Percentiles rank a stretch among this genome's conserved stretches.
Conservation (phyloP, 2,113 vertebrate genomes). For the Sigmodon hispidus region DNA sequence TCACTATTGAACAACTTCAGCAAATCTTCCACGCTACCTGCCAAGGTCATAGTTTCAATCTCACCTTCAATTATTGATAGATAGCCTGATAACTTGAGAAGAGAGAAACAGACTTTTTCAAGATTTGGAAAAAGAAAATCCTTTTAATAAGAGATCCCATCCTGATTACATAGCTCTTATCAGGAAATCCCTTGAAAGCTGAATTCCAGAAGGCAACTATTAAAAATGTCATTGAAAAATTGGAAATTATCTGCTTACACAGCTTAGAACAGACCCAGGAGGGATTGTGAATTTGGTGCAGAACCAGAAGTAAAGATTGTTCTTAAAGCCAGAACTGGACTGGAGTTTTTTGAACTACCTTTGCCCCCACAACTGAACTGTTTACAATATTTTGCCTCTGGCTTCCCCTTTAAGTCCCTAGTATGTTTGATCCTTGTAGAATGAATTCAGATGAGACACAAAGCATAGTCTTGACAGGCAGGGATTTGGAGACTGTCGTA, state of each 20-base stretch:
- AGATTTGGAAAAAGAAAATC: conserved; percentile 76
- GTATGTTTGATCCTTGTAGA: neutral
- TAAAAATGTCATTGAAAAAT: conserved; percentile 78
- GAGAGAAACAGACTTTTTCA: conserved; percentile 70
- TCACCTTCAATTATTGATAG: conserved; percentile 80
- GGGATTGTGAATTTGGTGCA: conserved; percentile 53
- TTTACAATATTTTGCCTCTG: neutral
- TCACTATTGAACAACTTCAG: conserved; percentile 66
- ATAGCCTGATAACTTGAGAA: conserved; percentile 78
- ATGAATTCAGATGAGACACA: neutral
- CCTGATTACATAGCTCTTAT: conserved; percentile 79
- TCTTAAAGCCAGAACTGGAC: neutral
- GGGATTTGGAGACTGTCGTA: neutral
- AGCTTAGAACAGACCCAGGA: conserved; percentile 68
- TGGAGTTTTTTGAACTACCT: conserved; percentile 29
- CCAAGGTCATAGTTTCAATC: conserved; percentile 75
- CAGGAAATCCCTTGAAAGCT: conserved; percentile 77
- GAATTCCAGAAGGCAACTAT: conserved; percentile 78
- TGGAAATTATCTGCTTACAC: conserved; percentile 74
- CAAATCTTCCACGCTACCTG: conserved; percentile 70
- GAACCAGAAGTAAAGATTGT: conserved; percentile 59
- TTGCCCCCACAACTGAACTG: neutral
- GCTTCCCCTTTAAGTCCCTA: neutral
- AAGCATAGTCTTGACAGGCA: neutral
- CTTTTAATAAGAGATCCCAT: conserved; percentile 78